Conservation (phyloP, 2,797 vertebrate genomes). For the Mastacembelus armatus region DNA sequence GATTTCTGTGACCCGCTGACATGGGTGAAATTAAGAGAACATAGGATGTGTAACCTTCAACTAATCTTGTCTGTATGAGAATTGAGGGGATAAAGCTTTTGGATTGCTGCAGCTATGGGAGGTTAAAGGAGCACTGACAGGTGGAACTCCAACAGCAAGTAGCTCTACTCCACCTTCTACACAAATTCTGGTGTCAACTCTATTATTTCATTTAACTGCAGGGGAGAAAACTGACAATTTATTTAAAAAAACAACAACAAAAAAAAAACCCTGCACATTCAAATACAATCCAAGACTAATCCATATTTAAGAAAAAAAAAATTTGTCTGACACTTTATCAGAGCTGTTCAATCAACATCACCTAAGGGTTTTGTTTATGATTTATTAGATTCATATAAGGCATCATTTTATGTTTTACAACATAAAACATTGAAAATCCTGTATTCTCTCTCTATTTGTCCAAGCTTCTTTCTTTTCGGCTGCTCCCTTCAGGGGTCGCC, state of each 20-base stretch:
- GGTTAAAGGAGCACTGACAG: conserved; percentile 17
- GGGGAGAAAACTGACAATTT: neutral
- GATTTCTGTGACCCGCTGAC: conserved; percentile 81
- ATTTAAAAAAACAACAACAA: neutral
- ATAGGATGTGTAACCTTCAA: conserved; percentile 79
- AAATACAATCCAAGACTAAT: neutral
- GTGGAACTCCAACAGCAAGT: neutral
- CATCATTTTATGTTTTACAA: too few species aligned
- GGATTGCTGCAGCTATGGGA: conserved; percentile 14
- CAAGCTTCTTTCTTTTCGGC: too few species aligned
- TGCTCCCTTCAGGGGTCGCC: too few species aligned
- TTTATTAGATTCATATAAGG: too few species aligned
- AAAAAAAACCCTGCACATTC: neutral
- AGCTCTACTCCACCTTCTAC: neutral
- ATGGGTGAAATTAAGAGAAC: conserved; percentile 81
- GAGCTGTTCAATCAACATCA: neutral
- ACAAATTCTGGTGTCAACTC: neutral
- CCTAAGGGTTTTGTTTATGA: too few species aligned
- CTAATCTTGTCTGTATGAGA: conserved; percentile 82
- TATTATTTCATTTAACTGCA: neutral
- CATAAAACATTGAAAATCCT: too few species aligned
- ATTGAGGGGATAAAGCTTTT: conserved; percentile 71
- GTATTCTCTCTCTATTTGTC: too few species aligned
- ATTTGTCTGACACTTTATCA: neutral
- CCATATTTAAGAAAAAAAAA: neutral